Evolutionary conservation across 2,888 invertebrate species (phyloP), one percentile per base, ranked within the genome.

Genomic region (Callyntrura sp.): DNA sequence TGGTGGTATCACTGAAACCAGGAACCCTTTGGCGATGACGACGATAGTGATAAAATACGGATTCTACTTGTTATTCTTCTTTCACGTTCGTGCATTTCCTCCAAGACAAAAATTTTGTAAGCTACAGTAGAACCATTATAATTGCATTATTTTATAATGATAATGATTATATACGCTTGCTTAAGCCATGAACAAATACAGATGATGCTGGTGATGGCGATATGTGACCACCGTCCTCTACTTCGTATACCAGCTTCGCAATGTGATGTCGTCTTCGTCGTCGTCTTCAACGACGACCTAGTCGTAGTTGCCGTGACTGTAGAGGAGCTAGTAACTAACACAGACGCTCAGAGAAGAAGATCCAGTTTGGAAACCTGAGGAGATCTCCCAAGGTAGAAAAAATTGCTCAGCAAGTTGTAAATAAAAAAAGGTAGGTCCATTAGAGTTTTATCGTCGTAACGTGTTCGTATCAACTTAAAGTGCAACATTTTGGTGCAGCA

Each of bases 351-450:
- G 28, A 81, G 79, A 57, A 60, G 60, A 81, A 60, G 88, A 89
- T 84, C 88, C 88, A 89, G 88, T 89, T 89, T 89, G 88, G 68
- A 84, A 84, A 84, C 68, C 79, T 28, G 76, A 83, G 83, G 88
- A 88, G 83, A 84, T 73, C 85, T 83, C 1, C 8, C 11, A 73
- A 73, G 45, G 14, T 25, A 35, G 35, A 70, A 20, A 70, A 70
- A 79, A 79, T n/a, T 79, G 28, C 57, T 78, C 23, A 51, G 12
- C 78, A 79, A 43, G 43, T 60, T 82, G 45, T 48, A 0, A 23
- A 1, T 17, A 1, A 28, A n/a, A 45, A 3, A 48, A 45, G 73
- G 45, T 73, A 48, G 48, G 73, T 73, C 45, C 70, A 73, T 23
- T 73, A 48, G 12, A 48, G 23, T 45, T 73, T 43, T 43, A 68